These are phyloP conservation scores for Argyresthia goedartella DNA, from an alignment of 2,888 invertebrate species.

Conservation along the genomic window DNA sequence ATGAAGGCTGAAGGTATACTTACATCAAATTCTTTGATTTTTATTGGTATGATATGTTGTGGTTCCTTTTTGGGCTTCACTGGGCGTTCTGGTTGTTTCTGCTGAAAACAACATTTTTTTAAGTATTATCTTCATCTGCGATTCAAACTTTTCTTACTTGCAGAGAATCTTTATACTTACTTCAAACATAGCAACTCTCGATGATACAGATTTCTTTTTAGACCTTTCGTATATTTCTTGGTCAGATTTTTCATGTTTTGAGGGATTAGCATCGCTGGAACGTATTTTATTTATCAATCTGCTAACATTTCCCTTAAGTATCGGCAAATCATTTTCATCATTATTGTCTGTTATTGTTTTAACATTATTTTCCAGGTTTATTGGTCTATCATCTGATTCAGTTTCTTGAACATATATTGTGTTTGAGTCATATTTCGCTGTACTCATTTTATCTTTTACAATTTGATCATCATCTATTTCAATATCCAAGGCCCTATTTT, in stretches of 20 bases:
- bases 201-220: slow-evolving; percentile 26
- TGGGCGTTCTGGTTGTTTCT: neutral
- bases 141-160: neutral
- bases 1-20: neutral
- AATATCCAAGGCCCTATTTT: neutral
- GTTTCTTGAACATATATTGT: neutral
- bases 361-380: neutral
- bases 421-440: neutral
- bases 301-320: slow-evolving; percentile 37
- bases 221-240: slow-evolving; percentile 16
- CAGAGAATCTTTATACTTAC: slow-evolving; percentile 21
- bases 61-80: neutral
- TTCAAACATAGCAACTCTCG: slow-evolving; percentile 56
- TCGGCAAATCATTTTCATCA: slow-evolving; percentile 16
- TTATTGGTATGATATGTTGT: no score
- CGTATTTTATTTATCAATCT: slow-evolving; percentile 26
- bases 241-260: neutral
- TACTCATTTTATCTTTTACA: neutral
- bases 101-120: neutral
- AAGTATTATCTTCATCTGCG: neutral
- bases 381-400: neutral
- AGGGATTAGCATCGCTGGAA: slow-evolving; percentile 14
- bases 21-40: neutral
- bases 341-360: neutral
- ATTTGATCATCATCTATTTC: neutral